Percentiles rank a stretch among this genome's conserved stretches.
phyloP scores from a whole-genome alignment of 2,888 invertebrate genomes.

The Toxonevra muliebris region DNA sequence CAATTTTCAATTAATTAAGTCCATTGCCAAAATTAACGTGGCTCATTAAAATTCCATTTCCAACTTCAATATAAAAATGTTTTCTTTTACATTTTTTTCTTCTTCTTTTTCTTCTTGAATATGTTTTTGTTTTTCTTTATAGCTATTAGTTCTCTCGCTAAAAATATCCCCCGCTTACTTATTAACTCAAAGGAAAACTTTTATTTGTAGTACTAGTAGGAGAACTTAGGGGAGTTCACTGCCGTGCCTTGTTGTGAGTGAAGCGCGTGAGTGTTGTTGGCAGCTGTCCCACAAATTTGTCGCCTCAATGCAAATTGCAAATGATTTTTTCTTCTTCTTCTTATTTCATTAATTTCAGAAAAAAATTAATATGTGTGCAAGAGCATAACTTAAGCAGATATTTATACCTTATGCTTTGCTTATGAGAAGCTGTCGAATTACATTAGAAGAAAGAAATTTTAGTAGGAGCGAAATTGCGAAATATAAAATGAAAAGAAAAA shows the following conservation, averaged over 20 bases:
- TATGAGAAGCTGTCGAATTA: too few relatives aligned
- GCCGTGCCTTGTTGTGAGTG: slow-evolving; percentile 12
- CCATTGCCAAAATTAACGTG: slow-evolving; percentile 31
- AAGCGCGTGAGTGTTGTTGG: slow-evolving; percentile 34
- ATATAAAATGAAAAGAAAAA: slow-evolving; percentile 23
- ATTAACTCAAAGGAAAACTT: not conserved
- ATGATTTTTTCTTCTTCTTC: slow-evolving; percentile 19
- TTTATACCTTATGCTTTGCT: too few relatives aligned
- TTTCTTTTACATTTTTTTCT: not conserved
- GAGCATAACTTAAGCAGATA: too few relatives aligned
- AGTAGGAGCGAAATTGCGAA: slow-evolving; percentile 18
- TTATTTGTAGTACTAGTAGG: not conserved
- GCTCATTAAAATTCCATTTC: slow-evolving; percentile 36
- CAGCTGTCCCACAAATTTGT: slow-evolving; percentile 40
- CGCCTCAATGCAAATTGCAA: slow-evolving; percentile 36
- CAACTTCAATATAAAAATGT: not conserved
- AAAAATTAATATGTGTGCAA: too few relatives aligned
- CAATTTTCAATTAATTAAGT: slow-evolving; percentile 29
- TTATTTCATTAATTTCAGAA: too few relatives aligned
- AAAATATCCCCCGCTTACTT: not conserved
- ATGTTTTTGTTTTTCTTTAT: slow-evolving; percentile 10
- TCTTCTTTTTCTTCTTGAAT: not conserved
- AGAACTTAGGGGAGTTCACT: too few relatives aligned
- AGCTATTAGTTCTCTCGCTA: not conserved
- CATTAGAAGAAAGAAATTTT: too few relatives aligned